Conservation (phyloP, 2,888 invertebrate species). For the Nezara viridula region DNA sequence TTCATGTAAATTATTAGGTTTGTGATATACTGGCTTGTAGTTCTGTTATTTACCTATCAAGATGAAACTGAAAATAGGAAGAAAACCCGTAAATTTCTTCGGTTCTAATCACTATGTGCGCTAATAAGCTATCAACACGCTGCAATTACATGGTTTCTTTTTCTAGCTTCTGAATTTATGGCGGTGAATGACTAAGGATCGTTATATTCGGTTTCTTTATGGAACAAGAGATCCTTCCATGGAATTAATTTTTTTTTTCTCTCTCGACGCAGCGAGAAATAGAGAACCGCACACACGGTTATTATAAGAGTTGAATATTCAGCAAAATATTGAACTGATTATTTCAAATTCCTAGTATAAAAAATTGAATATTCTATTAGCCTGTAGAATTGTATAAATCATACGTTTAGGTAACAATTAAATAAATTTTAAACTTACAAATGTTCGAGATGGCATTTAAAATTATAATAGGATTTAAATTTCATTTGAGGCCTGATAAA, state of each 20-base stretch:
- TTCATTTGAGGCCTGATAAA: too few relatives aligned
- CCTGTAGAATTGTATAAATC: too few relatives aligned
- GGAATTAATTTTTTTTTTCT: background rate
- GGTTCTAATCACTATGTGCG: background rate
- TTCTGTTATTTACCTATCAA: constrained; percentile 10
- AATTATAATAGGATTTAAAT: too few relatives aligned
- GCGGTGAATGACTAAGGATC: background rate
- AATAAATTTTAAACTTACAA: too few relatives aligned
- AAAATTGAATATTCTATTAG: too few relatives aligned
- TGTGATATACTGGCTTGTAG: background rate
- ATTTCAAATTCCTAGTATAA: background rate
- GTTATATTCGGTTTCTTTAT: background rate
- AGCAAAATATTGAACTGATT: background rate
- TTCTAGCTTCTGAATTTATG: constrained; percentile 20
- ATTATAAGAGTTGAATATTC: background rate
- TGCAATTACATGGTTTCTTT: constrained; percentile 32
- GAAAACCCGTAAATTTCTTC: background rate
- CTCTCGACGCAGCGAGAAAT: background rate
- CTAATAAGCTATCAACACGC: constrained; percentile 21
- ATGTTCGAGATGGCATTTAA: too few relatives aligned
- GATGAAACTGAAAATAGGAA: background rate
- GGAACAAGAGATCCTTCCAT: background rate
- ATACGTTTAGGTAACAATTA: too few relatives aligned
- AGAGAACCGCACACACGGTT: background rate
- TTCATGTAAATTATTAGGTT: background rate